Evolutionary conservation across 2,113 vertebrate species (phyloP).

Genomic region (Etheostoma spectabile): DNA sequence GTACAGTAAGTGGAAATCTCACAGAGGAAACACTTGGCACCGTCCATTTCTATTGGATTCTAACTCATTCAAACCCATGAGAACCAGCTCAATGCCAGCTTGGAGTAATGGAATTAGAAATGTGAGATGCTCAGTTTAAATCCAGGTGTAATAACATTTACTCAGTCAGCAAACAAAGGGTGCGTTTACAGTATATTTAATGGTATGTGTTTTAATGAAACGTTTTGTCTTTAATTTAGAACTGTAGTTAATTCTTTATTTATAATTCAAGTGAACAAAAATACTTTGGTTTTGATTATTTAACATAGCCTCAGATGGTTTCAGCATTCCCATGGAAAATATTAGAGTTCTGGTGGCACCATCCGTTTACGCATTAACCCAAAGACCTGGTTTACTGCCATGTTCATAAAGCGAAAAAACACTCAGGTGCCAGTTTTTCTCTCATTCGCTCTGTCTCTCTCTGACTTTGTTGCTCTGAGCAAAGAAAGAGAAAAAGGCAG

Average conservation of each 20-base stretch:
- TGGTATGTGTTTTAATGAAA: neutral
- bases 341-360: conserved; percentile 14
- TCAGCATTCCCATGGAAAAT: conserved; percentile 10
- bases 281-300: conserved; percentile 1
- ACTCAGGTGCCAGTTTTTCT: conserved; percentile 21
- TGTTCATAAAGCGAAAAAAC: conserved; percentile 59
- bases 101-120: conserved; percentile 55
- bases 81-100: conserved; percentile 35
- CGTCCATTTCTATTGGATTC: conserved; percentile 37
- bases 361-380: conserved; percentile 48
- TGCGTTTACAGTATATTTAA: conserved; percentile 1
- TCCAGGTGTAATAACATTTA: conserved; percentile 61
- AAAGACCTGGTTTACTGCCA: conserved; percentile 38
- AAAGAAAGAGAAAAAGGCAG: neutral
- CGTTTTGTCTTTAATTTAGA: neutral
- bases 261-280: conserved; percentile 12
- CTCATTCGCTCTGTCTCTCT: conserved; percentile 3
- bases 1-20: conserved; percentile 62
- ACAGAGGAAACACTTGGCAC: conserved; percentile 48
- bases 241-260: neutral
- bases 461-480: conserved; percentile 6
- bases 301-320: conserved; percentile 10
- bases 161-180: conserved; percentile 31
- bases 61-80: conserved; percentile 35
- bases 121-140: conserved; percentile 35